Evolutionary conservation across 35 echinoderm and acorn worm species (phyloP), one percentile per base, ranked within the genome.

Genomic region (Acanthaster planci): DNA sequence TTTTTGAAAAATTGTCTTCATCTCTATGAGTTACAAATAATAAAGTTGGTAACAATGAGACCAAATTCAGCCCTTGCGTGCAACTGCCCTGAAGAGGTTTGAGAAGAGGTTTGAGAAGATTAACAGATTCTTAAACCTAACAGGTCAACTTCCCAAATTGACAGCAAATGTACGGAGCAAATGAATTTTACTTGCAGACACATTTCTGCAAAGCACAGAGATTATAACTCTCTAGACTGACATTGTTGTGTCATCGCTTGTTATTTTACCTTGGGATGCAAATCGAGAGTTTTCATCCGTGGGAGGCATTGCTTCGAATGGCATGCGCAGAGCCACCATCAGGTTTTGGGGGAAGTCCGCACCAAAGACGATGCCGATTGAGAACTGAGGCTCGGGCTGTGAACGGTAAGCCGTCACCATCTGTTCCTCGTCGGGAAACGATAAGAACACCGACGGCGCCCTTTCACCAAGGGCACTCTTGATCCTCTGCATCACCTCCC

Each of bases 341-440:
- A 92, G 54, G 76, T 92, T 68, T 16, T 37, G 39, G 7, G 78
- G 84, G 38, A 86, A 86, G 52, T 67, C 77, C 8, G 80, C 84
- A 31, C 35, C 38, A 53, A 83, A 83, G 0, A 92, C 77, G 15
- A 92, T 32, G 53, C 51, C 90, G 5, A 39, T 53, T 23, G 55
- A 30, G 18, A 80, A 75, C 21, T 57, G 42, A 2, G 78, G 51
- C 15, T 35, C 40, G 16, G 39, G 58, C 47, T 87, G 60, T 27
- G 37, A 31, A 8, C 22, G 14, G 12, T 76, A 50, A 4, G 31
- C 79, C 0, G 75, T 36, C 3, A 87, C n/a, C 4, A 92, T 14
- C 1, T 77, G 40, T 0, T 44, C 57, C 32, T 92, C 90, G 14
- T 39, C 56, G 0, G 79, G 81, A 22, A 57, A 90, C 12, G 34